These are phyloP conservation scores for Drosophila willistoni DNA, from an alignment of 1,140 invertebrate species.

Conservation along the genomic window DNA sequence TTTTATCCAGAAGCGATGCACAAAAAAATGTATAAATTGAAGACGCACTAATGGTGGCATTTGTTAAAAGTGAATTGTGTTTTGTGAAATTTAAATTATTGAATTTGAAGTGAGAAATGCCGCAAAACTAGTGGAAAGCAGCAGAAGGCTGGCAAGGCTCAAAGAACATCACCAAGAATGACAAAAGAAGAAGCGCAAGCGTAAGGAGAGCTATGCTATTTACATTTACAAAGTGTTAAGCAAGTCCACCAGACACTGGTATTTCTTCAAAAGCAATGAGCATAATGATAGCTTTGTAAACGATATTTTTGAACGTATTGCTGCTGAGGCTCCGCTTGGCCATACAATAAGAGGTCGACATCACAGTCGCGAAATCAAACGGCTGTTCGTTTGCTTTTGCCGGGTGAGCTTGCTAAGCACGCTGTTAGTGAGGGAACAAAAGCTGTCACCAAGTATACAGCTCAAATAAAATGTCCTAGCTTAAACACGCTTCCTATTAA, in stretches of 20 bases:
- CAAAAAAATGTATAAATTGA: too few species aligned
- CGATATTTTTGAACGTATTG: slow-evolving; percentile 89
- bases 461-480: slow-evolving; percentile 82
- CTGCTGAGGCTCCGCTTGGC: slow-evolving; percentile 88
- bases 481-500: slow-evolving; percentile 1
- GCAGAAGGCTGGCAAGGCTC: too few species aligned
- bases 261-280: slow-evolving; percentile 86
- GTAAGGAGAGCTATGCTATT: slow-evolving; percentile 88
- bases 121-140: too few species aligned
- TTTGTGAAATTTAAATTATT: too few species aligned
- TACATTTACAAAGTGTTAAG: slow-evolving; percentile 89
- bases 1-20: too few species aligned
- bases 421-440: slow-evolving; percentile 86
- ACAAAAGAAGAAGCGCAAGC: too few species aligned
- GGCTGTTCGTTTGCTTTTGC: slow-evolving; percentile 84
- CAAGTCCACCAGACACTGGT: slow-evolving; percentile 90
- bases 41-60: too few species aligned
- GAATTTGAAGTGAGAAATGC: too few species aligned
- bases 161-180: too few species aligned
- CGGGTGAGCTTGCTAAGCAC: slow-evolving; percentile 86
- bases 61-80: too few species aligned
- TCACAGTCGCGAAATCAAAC: slow-evolving; percentile 85
- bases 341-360: slow-evolving; percentile 88
- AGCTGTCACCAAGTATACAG: slow-evolving; percentile 86
- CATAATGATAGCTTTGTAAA: slow-evolving; percentile 87